Percentiles rank a stretch among this genome's conserved stretches.
phyloP scores from a whole-genome alignment of 2,888 invertebrate genomes.

The Stictocephala bisonia region DNA sequence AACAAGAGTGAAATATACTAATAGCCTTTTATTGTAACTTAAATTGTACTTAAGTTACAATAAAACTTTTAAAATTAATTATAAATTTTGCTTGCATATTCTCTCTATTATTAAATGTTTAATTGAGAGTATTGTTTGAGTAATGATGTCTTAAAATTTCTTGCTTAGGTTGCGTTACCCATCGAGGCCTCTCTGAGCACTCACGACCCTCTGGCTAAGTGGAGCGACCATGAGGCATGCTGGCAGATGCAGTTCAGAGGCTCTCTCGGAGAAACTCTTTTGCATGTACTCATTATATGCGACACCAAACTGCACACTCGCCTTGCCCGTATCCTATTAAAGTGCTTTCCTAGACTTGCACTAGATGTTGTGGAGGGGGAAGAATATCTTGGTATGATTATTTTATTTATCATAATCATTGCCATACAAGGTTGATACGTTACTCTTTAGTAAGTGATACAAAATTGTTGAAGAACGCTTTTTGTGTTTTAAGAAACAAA shows the following conservation, averaged over 20 bases:
- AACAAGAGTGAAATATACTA: too few relatives aligned
- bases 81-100: not conserved
- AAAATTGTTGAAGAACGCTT: too few relatives aligned
- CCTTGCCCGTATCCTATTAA: conserved; percentile 88
- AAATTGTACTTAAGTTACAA: too few relatives aligned
- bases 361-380: conserved; percentile 97
- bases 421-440: too few relatives aligned
- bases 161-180: conserved; percentile 76
- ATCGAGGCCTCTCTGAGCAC: conserved; percentile 87
- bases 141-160: not conserved
- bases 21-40: too few relatives aligned
- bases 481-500: too few relatives aligned
- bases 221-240: conserved; percentile 93
- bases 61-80: not conserved
- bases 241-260: conserved; percentile 99
- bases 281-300: conserved; percentile 95
- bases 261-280: conserved; percentile 91
- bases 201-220: conserved; percentile 88
- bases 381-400: conserved; percentile 91
- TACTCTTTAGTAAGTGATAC: too few relatives aligned
- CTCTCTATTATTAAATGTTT: not conserved
- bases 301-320: conserved; percentile 82
- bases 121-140: not conserved
- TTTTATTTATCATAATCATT: too few relatives aligned
- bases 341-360: conserved; percentile 90